These are phyloP conservation scores for Oscheius sp. DNA, from an alignment of 2,888 invertebrate genomes.

Conservation along the genomic window DNA sequence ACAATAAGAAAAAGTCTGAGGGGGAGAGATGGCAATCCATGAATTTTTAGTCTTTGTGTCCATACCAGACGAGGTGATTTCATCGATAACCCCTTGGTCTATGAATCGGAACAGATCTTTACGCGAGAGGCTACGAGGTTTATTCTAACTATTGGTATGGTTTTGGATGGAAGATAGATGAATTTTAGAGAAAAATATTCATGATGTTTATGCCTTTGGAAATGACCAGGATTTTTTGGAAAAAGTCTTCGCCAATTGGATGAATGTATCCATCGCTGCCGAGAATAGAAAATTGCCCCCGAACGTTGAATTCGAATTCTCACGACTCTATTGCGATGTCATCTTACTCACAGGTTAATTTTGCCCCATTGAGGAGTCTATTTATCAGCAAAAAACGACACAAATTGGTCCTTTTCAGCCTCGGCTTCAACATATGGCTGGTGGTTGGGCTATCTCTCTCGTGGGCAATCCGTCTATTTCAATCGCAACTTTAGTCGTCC, in stretches of 20 bases:
- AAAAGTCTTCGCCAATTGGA: neutral
- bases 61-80: constrained; percentile 29
- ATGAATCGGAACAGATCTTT: neutral
- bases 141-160: neutral
- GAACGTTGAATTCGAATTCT: constrained; percentile 31
- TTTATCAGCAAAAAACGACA: neutral
- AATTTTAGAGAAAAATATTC: neutral
- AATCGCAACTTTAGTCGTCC: constrained; percentile 15
- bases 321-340: constrained; percentile 24
- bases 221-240: constrained; percentile 1
- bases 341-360: constrained; percentile 20
- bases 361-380: neutral
- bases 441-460: constrained; percentile 22
- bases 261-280: neutral
- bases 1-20: constrained; percentile 8
- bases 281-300: neutral
- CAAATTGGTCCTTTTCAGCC: neutral
- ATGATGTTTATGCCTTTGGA: constrained; percentile 9
- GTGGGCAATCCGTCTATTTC: constrained; percentile 20
- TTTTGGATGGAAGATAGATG: neutral
- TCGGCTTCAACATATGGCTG: constrained; percentile 27
- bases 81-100: neutral
- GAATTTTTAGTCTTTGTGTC: constrained; percentile 25
- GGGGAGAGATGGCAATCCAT: neutral
- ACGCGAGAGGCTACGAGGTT: neutral